phyloP scores from a whole-genome alignment of 2,888 invertebrate species.

The Macrostomum cliftonense region DNA sequence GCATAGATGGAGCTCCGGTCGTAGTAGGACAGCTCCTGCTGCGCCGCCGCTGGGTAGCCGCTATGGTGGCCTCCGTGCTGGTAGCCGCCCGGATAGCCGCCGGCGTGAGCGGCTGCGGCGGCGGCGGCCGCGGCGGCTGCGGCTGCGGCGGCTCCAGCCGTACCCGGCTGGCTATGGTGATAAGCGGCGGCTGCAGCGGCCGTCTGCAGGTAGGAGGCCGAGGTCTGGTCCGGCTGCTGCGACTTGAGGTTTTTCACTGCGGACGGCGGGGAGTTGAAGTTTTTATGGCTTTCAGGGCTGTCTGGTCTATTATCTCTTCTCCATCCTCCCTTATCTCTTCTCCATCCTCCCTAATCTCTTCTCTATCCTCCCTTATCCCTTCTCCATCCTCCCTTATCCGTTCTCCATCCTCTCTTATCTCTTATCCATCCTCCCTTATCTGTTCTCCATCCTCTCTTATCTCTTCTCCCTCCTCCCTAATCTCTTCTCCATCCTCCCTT shows the following conservation, averaged over 20 bases:
- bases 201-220: background rate
- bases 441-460: too few relatives aligned
- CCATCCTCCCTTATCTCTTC: too few relatives aligned
- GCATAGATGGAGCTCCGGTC: background rate
- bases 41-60: background rate
- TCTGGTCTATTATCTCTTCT: too few relatives aligned
- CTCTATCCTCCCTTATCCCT: too few relatives aligned
- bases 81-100: background rate
- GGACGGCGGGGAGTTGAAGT: background rate
- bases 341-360: too few relatives aligned
- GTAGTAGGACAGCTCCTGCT: too few relatives aligned
- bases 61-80: background rate
- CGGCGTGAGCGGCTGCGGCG: background rate
- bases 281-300: too few relatives aligned
- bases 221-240: background rate
- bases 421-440: too few relatives aligned
- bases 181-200: background rate
- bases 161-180: background rate
- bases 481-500: too few relatives aligned
- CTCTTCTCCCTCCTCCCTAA: too few relatives aligned
- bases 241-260: background rate
- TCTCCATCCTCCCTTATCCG: too few relatives aligned
- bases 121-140: constrained; percentile 6
- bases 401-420: too few relatives aligned
- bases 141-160: background rate